These are phyloP conservation scores for Serrognathus titanus DNA, from an alignment of 2,888 invertebrate genomes.

Conservation along the genomic window DNA sequence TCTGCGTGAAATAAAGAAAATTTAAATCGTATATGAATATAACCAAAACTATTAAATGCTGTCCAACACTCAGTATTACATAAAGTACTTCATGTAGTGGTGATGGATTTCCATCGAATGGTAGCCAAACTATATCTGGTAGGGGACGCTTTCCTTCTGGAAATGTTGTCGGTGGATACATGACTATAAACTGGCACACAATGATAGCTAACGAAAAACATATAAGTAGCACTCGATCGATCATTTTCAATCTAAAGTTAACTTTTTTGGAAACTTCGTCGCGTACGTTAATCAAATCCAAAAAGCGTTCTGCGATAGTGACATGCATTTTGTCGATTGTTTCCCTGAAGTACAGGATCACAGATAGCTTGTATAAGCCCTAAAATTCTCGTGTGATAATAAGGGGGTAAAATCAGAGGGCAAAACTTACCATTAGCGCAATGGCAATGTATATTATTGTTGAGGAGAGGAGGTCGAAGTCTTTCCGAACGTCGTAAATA, in stretches of 20 bases:
- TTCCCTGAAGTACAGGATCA: background rate
- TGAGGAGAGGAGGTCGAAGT: too few species aligned
- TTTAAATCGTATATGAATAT: conserved; percentile 10
- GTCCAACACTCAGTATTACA: conserved; percentile 1
- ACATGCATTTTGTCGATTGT: conserved; percentile 9
- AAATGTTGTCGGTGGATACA: conserved; percentile 13
- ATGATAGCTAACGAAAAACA: background rate
- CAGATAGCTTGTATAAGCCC: conserved; percentile 8
- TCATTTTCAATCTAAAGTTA: background rate
- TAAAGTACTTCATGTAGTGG: conserved; percentile 14
- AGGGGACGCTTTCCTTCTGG: conserved; percentile 14
- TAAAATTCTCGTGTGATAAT: background rate
- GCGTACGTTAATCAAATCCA: conserved; percentile 10
- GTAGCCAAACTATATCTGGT: conserved; percentile 18
- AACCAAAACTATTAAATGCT: conserved; percentile 7
- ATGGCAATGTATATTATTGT: too few species aligned
- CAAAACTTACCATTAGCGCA: too few species aligned
- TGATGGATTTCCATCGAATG: conserved; percentile 11
- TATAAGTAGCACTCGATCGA: background rate
- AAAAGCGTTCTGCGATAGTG: conserved; percentile 11
- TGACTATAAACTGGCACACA: background rate
- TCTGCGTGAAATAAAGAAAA: conserved; percentile 18
- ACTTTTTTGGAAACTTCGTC: background rate
- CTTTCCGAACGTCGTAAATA: too few species aligned
- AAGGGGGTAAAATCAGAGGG: too few species aligned